phyloP scores from a whole-genome alignment of 2,797 vertebrate species.

The Forpus xanthops region DNA sequence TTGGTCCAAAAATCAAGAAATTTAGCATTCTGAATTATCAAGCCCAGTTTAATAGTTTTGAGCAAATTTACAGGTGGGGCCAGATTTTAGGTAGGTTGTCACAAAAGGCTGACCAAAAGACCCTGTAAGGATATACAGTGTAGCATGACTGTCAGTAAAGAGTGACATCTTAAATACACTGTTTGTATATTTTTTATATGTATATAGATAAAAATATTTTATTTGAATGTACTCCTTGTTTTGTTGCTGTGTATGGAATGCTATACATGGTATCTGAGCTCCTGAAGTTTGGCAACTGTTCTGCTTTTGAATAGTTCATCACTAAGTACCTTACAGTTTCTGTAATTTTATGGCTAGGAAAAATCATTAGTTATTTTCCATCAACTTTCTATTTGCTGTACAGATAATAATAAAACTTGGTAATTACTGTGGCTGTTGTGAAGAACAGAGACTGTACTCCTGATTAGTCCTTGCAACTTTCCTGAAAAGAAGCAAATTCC shows the following conservation, averaged over 20 bases:
- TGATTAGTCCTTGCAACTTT: neutral
- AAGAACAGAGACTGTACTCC: neutral
- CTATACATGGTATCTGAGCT: neutral
- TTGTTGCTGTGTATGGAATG: neutral
- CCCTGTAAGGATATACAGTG: neutral
- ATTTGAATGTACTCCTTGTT: neutral
- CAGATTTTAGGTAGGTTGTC: neutral
- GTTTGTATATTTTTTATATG: neutral
- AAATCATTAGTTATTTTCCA: neutral
- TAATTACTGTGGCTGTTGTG: neutral
- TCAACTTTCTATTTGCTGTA: neutral
- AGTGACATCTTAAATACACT: neutral
- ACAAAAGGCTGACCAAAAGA: neutral
- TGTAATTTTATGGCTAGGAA: neutral
- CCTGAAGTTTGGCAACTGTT: neutral
- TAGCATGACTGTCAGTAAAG: neutral
- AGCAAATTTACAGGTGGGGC: neutral
- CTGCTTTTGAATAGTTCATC: neutral
- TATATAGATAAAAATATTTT: neutral
- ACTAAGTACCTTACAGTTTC: neutral
- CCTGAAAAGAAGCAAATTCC: neutral
- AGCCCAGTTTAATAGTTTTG: neutral
- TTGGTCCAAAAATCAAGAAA: too few species aligned
- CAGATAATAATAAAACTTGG: neutral
- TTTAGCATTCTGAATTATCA: neutral